Evolutionary conservation across 2,797 vertebrate genomes (phyloP), one percentile per base, ranked within the genome.

Genomic region (Sebastes matsubarae): DNA sequence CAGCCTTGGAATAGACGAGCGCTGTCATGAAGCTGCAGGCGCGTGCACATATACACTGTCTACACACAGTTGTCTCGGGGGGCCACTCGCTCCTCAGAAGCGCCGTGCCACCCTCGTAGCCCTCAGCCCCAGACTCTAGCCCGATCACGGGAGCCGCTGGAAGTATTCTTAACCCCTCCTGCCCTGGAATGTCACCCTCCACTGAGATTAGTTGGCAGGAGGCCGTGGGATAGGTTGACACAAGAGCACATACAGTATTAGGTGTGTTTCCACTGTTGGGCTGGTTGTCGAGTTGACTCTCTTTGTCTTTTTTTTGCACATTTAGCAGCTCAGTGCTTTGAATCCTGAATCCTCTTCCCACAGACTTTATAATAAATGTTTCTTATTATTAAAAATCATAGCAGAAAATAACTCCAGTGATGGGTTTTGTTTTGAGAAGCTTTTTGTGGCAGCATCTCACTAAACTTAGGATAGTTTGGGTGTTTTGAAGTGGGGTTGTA

Each of bases 111-210:
- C 79, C 75, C 80, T 79, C 18, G 6, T 61, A 82, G 77, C 38
- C n/a, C 7, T 24, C 38, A 14, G n/a, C 36, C 14, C 18, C 52
- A 46, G 70, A 86, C 82, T 77, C 75, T 6, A 34, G 69, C 78
- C 54, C 6, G 20, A 64, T 80, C 84, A 68, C 42, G 16, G 89
- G 84, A 88, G 91, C 87, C 54, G 50, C 87, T 94, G 92, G 93
- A 94, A 93, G 93, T 95, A 90, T 93, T 94, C 92, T 88, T 95
- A 95, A 94, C 93, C 94, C 91, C 91, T 94, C 87, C 72, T 85
- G 85, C 92, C 88, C 91, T 79, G 80, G 94, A 94, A 94, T 95
- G 94, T 91, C 84, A 69, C 87, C 85, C 69, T 80, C 70, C 84
- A 78, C 90, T 82, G 79, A 91, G 90, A 92, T 95, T 88, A 90